Evolutionary conservation across 2,113 vertebrate genomes (phyloP), one percentile per base, ranked within the genome.

Genomic region (Atrichornis clamosus): DNA sequence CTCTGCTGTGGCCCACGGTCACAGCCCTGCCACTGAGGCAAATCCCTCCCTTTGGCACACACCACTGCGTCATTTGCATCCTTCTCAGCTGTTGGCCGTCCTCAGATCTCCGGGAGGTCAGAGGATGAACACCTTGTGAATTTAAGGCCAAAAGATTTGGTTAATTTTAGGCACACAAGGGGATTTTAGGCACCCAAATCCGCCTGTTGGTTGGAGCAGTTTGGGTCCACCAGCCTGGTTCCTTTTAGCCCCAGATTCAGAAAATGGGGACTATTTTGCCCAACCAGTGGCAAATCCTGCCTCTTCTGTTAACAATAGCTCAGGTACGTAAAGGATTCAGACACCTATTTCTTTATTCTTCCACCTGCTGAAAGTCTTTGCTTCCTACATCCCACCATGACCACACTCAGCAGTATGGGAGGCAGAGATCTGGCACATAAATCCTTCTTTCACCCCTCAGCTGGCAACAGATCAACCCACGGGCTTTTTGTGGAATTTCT

Each of bases 331-430:
- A 55, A 77, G 41, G 49, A 77, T n/a, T 56, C 46, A 35, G 15
- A 24, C 11, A 50, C 19, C 5, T 47, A 4, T 50, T 75, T 46
- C 16, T 73, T 60, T 39, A 14, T 60, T 52, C 65, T 60, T 88
- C 49, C 8, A 4, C 24, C 27, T 8, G 4, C 18, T 39, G 59
- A 46, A 75, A 63, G 17, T 10, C 21, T 41, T 53, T 70, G 26
- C 41, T 39, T 49, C 52, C 37, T 22, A 7, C 2, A 42, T 1
- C 19, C 13, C 15, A 8, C 11, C 2, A 0, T 1, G 4, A 41
- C 22, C 28, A 27, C 0, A 0, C 2, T 59, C 22, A 53, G 26
- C 37, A 13, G 4, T 22, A 27, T 3, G 1, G 17, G n/a, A 75
- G 22, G 33, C n/a, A 44, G 65, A 55, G 12, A 5, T 63, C 28